Evolutionary conservation across 2,797 vertebrate genomes (phyloP).

Genomic region (Manis crassicaudata): DNA sequence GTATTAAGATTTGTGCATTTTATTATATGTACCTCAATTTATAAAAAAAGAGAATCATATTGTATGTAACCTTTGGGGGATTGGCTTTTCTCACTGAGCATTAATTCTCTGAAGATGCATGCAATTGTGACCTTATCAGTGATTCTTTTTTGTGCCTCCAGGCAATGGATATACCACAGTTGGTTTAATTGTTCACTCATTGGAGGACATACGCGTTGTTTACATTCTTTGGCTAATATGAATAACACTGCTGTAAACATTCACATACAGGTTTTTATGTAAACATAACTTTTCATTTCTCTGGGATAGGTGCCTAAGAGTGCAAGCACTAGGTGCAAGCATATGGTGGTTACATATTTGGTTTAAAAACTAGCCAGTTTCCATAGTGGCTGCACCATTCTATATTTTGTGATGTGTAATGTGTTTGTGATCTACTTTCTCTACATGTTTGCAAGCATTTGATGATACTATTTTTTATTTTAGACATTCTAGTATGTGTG

Average conservation of each 20-base stretch:
- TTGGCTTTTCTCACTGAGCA: background rate
- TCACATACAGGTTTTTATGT: background rate
- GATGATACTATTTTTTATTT: background rate
- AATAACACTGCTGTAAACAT: background rate
- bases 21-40: too few relatives aligned
- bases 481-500: background rate
- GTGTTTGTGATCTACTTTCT: background rate
- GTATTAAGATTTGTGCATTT: too few relatives aligned
- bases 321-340: background rate
- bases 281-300: background rate
- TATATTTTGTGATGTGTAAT: background rate
- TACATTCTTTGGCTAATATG: background rate
- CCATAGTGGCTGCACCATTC: background rate
- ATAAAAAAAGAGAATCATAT: background rate
- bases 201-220: background rate
- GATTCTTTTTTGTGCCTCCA: background rate
- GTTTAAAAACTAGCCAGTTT: background rate
- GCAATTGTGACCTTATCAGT: background rate
- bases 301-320: background rate
- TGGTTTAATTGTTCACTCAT: background rate
- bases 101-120: background rate
- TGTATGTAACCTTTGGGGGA: background rate
- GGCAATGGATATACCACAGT: background rate
- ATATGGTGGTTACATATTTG: background rate
- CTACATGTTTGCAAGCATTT: background rate